Evolutionary conservation across 2,113 vertebrate genomes (phyloP).

Genomic region (Hemibagrus wyckioides): DNA sequence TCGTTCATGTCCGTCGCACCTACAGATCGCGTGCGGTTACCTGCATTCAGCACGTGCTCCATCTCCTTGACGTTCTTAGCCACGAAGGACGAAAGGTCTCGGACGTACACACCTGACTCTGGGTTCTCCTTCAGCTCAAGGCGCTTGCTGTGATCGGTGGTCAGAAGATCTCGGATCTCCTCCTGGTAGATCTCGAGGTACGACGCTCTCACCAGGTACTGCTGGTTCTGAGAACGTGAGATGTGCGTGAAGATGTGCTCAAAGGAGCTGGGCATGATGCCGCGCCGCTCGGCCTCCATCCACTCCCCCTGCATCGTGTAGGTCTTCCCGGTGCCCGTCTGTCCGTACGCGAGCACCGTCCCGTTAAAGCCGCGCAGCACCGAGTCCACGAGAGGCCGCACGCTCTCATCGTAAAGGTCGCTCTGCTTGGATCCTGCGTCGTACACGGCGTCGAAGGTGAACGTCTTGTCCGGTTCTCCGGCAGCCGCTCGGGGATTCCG

Average conservation of each 20-base stretch:
- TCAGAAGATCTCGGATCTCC: conserved; percentile 91
- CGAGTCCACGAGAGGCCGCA: conserved; percentile 88
- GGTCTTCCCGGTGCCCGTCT: conserved; percentile 96
- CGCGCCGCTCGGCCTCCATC: conserved; percentile 86
- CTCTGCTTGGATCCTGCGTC: conserved; percentile 87
- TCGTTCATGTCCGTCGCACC: conserved; percentile 97
- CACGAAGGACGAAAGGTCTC: conserved; percentile 94
- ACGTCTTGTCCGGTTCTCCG: conserved; percentile 88
- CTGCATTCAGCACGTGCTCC: conserved; percentile 94
- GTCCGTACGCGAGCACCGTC: conserved; percentile 93
- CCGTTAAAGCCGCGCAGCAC: conserved; percentile 94
- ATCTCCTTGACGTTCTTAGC: conserved; percentile 98
- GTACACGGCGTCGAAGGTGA: conserved; percentile 97
- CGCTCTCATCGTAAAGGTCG: conserved; percentile 92
- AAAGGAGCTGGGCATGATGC: conserved; percentile 91
- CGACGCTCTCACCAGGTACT: conserved; percentile 94
- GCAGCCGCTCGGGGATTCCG: conserved; percentile 82
- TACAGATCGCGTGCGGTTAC: conserved; percentile 88
- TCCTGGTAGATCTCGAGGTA: conserved; percentile 98
- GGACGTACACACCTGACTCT: conserved; percentile 92
- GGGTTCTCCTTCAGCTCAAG: conserved; percentile 94
- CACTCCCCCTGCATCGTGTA: conserved; percentile 96
- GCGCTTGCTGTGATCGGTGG: conserved; percentile 81
- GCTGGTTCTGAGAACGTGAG: conserved; percentile 94
- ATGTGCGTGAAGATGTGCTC: conserved; percentile 98